phyloP scores from a whole-genome alignment of 2,888 invertebrate genomes.

The Sthenelais limicola region DNA sequence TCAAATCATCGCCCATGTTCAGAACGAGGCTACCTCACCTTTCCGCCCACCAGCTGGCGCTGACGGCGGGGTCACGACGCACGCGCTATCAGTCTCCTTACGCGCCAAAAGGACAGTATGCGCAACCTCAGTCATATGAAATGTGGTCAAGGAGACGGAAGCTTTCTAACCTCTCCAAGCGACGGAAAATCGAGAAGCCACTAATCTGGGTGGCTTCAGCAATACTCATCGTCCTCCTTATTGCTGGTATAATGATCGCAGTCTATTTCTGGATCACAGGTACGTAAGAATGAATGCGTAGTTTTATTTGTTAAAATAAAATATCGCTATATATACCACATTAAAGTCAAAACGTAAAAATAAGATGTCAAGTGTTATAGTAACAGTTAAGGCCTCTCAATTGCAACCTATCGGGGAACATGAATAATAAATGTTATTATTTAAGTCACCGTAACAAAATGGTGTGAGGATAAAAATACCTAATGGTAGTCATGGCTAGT shows the following conservation, averaged over 20 bases:
- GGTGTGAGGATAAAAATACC: no score
- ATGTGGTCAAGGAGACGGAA: constrained; percentile 11
- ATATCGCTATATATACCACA: no score
- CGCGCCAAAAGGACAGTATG: constrained; percentile 11
- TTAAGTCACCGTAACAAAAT: no score
- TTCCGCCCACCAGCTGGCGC: constrained; percentile 19
- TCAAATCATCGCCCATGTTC: constrained; percentile 12
- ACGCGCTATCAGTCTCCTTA: constrained; percentile 7
- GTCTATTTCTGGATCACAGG: constrained; percentile 24
- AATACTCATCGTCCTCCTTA: constrained; percentile 12
- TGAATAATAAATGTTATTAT: no score
- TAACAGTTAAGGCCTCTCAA: no score
- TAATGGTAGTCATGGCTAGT: no score
- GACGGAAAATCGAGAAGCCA: constrained; percentile 17
- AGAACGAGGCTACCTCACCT: constrained; percentile 23
- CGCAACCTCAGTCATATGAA: constrained; percentile 28
- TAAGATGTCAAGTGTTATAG: no score
- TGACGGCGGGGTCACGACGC: constrained; percentile 3
- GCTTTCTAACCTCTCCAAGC: background rate
- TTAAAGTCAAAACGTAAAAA: no score
- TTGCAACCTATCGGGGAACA: no score
- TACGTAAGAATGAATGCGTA: no score
- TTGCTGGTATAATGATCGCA: constrained; percentile 27
- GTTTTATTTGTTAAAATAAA: no score
- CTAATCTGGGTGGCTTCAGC: constrained; percentile 15